phyloP scores from a whole-genome alignment of 2,888 invertebrate species.

The Dysmachus trigonus region DNA sequence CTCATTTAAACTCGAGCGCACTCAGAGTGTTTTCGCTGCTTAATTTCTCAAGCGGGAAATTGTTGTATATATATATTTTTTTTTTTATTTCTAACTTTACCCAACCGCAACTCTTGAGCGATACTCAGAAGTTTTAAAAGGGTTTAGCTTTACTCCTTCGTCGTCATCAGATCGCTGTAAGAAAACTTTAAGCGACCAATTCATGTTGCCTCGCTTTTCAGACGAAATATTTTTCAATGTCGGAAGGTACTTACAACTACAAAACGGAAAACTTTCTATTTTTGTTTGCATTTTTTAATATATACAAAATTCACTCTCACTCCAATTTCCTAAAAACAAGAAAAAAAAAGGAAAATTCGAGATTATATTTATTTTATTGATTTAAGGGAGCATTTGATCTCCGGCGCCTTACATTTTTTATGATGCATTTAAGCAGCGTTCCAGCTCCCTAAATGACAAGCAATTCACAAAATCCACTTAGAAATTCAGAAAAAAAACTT shows the following conservation, averaged over 20 bases:
- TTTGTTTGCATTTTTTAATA: background rate
- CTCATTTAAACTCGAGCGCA: slow-evolving; percentile 5
- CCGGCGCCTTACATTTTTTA: background rate
- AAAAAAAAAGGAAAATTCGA: background rate
- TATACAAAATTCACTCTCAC: background rate
- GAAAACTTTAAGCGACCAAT: background rate
- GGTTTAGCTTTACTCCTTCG: background rate
- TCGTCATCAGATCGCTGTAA: background rate
- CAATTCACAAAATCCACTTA: background rate
- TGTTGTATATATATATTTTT: background rate
- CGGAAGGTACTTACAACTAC: background rate
- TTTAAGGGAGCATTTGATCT: slow-evolving; percentile 12
- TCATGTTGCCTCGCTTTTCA: background rate
- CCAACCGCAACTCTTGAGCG: background rate
- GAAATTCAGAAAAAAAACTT: background rate
- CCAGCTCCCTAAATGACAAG: background rate
- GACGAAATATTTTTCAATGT: background rate
- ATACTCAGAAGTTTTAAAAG: background rate
- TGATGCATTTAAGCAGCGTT: background rate
- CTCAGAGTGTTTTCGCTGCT: background rate
- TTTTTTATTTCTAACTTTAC: background rate
- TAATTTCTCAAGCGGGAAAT: slow-evolving; percentile 17
- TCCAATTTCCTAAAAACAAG: background rate
- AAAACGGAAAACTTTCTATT: background rate
- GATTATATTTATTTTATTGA: background rate